Base-by-base conservation (phyloP, 2,113 vertebrate genomes). In the Charina bottae region DNA sequence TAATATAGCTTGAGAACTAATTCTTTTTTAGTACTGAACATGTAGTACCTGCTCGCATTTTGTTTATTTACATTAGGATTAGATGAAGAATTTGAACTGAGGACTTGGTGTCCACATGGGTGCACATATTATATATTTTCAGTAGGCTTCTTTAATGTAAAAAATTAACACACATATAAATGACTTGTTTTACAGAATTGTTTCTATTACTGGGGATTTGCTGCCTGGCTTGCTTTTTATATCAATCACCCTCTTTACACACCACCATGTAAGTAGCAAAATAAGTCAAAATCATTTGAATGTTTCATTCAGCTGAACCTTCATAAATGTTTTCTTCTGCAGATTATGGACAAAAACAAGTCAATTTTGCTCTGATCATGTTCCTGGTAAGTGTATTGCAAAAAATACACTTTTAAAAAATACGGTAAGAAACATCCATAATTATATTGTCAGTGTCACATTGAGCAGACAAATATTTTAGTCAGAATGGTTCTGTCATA, bases 221-320 rank as follows among this genome's bases (percentile, higher is more conserved):
- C 98, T 93, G 98, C 98, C 88, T 99, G 98, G 98, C 94, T 98
- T 95, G 98, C 98, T 49, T 99, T 98, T 94, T 98, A 98, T 85
- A 98, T 99, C 94, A 99, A 99, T 96, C 98, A 99, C 92, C 98
- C 98, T 91, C 98, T 99, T 90, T 99, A 99, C 94, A 99, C 98
- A 60, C 98, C 98, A 87, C 98, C 98, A 89, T 97, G 98, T 99
- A 97, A 98, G 98, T 97, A 94, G 59, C 83, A 92, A 60, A 94
- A 88, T n/a, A 89, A n/a, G 17, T 55, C 26, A 53, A 84, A 60
- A 17, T 64, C 4, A 94, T 93, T 94, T 89, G 83, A 94, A 9
- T 33, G 83, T 54, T 88, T 94, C 54, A 1, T 60, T 59, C 1
- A 6, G 46, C 55, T 68, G 46, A 42, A 90, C 2, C n/a, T 87